Conservation (phyloP, 2,113 vertebrate species). For the Embiotoca jacksoni region DNA sequence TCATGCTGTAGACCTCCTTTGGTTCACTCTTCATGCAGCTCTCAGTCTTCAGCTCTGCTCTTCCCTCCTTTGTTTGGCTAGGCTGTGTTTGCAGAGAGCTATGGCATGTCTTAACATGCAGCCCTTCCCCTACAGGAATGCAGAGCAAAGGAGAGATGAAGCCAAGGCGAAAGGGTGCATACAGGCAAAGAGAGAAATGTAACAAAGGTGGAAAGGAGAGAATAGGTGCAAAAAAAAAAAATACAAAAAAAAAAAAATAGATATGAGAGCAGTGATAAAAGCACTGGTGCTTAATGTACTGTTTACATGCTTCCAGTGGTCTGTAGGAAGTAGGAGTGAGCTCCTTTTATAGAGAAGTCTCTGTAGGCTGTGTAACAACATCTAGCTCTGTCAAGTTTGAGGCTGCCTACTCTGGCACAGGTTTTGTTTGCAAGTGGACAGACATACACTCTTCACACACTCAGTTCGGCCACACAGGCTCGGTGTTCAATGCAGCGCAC, state of each 20-base stretch:
- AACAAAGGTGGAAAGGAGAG: slow-evolving; percentile 8
- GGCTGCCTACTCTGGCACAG: not conserved
- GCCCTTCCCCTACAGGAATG: slow-evolving; percentile 78
- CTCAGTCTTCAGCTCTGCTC: slow-evolving; percentile 8
- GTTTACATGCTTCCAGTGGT: not conserved
- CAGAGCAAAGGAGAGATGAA: slow-evolving; percentile 47
- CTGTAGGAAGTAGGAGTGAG: not conserved
- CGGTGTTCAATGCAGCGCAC: too few species aligned
- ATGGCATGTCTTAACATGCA: slow-evolving; percentile 71
- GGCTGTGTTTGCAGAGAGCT: slow-evolving; percentile 42
- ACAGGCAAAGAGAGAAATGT: slow-evolving; percentile 1
- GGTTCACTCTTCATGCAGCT: slow-evolving; percentile 7
- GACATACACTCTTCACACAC: not conserved
- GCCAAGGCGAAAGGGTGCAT: slow-evolving; percentile 18
- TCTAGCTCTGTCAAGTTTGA: slow-evolving; percentile 14
- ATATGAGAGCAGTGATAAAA: not conserved
- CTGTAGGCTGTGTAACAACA: not conserved
- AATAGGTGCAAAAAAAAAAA: too few species aligned
- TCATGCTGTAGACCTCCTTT: slow-evolving; percentile 8
- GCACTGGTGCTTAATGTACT: not conserved
- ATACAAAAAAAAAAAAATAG: not conserved
- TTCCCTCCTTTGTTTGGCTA: slow-evolving; percentile 55
- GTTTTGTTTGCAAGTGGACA: slow-evolving; percentile 20
- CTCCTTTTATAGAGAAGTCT: not conserved
- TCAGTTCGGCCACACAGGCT: not conserved